Conservation (phyloP, 2,888 invertebrate species). For the Aphidoletes aphidimyza region DNA sequence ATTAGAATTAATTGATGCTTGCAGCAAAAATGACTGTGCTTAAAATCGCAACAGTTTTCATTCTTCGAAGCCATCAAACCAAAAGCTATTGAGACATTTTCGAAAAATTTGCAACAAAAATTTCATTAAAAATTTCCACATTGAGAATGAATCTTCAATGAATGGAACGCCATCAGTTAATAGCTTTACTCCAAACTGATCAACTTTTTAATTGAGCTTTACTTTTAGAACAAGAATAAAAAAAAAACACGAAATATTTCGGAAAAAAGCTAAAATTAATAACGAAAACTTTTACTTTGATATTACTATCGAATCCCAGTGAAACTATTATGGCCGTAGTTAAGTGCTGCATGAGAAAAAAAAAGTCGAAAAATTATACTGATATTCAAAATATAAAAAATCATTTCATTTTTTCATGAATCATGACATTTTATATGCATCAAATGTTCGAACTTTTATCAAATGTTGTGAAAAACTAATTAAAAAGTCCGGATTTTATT, state of each 20-base stretch:
- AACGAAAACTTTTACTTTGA: background rate
- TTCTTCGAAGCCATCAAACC: background rate
- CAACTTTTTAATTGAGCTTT: conserved; percentile 15
- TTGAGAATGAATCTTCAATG: background rate
- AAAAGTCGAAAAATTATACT: background rate
- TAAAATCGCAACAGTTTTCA: background rate
- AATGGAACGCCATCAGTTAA: too few species aligned
- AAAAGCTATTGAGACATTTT: too few species aligned
- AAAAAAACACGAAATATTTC: too few species aligned
- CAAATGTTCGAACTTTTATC: background rate
- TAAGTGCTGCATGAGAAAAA: too few species aligned
- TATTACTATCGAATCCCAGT: background rate
- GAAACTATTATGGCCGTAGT: background rate
- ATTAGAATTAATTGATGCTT: conserved; percentile 23
- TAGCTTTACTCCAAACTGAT: too few species aligned
- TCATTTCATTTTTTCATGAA: background rate
- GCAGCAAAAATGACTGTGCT: background rate
- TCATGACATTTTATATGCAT: background rate
- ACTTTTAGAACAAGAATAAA: background rate
- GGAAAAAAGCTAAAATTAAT: background rate
- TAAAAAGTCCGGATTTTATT: background rate
- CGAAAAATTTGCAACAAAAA: too few species aligned
- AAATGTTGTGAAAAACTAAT: conserved; percentile 8
- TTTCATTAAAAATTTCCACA: background rate
- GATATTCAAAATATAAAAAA: background rate